Evolutionary conservation across 2,797 vertebrate genomes (phyloP).

Genomic region (Rhabdophis nuchalis): DNA sequence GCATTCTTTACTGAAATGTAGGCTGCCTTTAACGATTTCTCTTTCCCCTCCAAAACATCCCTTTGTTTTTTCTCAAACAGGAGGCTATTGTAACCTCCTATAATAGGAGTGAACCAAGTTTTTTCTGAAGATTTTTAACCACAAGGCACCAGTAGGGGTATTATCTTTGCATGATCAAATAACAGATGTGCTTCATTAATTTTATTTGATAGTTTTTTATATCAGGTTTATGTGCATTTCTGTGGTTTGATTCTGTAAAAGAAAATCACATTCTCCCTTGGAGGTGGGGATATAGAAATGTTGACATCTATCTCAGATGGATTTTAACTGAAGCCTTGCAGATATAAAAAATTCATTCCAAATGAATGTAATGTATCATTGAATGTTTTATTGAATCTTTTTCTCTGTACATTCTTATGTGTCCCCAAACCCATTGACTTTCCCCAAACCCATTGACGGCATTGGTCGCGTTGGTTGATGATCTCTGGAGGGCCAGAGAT

Average conservation of each 20-base stretch:
- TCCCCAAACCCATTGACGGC: too few species aligned
- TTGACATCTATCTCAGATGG: background rate
- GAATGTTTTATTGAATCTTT: background rate
- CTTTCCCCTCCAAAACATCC: background rate
- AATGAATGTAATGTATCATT: background rate
- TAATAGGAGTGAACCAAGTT: constrained; percentile 2
- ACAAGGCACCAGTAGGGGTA: constrained; percentile 9
- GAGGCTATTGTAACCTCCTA: background rate
- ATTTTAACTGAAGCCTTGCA: background rate
- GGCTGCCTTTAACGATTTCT: background rate
- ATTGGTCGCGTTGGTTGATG: too few species aligned
- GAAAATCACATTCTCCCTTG: background rate
- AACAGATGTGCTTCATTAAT: constrained; percentile 14
- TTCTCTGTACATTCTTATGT: background rate
- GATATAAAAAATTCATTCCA: background rate
- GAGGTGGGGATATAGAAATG: background rate
- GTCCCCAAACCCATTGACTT: background rate
- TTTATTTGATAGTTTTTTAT: constrained; percentile 23
- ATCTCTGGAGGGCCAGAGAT: too few species aligned
- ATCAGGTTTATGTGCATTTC: background rate
- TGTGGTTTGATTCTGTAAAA: background rate
- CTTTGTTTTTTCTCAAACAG: background rate
- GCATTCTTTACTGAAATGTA: background rate
- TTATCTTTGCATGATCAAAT: constrained; percentile 10
- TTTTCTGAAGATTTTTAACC: constrained; percentile 23